A percentile compares a stretch with the other conserved stretches of the same genome.
phyloP scores from a whole-genome alignment of 2,797 vertebrate genomes.

The Adelosebastes latens region DNA sequence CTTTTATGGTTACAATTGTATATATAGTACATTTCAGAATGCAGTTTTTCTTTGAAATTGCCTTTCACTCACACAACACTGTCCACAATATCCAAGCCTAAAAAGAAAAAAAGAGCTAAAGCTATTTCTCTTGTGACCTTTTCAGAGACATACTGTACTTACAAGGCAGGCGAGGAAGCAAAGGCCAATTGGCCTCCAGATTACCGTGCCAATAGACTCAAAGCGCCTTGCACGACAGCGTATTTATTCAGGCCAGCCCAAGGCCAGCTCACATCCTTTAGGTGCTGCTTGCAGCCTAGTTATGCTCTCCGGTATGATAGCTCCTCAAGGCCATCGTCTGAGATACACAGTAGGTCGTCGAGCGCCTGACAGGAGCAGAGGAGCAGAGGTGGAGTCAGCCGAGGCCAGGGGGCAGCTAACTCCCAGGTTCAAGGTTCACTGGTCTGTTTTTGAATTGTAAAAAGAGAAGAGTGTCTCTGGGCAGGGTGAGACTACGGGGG shows the following conservation, averaged over 20 bases:
- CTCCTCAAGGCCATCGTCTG: constrained; percentile 40
- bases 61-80: constrained; percentile 4
- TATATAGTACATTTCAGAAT: neutral
- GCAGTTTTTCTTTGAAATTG: neutral
- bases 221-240: constrained; percentile 41
- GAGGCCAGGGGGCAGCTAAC: constrained; percentile 13
- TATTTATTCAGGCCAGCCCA: constrained; percentile 68
- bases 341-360: constrained; percentile 23
- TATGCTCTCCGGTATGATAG: constrained; percentile 30
- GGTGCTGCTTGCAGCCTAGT: constrained; percentile 32
- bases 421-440: constrained; percentile 32
- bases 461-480: constrained; percentile 3
- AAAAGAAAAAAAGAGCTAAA: neutral
- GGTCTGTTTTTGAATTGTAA: constrained; percentile 26
- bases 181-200: constrained; percentile 48
- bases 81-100: constrained; percentile 4
- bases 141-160: constrained; percentile 42
- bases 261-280: constrained; percentile 59
- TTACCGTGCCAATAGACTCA: constrained; percentile 28
- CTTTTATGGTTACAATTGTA: neutral
- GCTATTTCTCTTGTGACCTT: constrained; percentile 54
- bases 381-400: constrained; percentile 13
- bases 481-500: neutral
- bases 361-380: constrained; percentile 13
- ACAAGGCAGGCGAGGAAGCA: constrained; percentile 32